Percentiles rank a stretch among this genome's conserved stretches.
These are phyloP conservation scores for Ahaetulla prasina DNA, from an alignment of 2,113 vertebrate genomes.

Conservation along the genomic window DNA sequence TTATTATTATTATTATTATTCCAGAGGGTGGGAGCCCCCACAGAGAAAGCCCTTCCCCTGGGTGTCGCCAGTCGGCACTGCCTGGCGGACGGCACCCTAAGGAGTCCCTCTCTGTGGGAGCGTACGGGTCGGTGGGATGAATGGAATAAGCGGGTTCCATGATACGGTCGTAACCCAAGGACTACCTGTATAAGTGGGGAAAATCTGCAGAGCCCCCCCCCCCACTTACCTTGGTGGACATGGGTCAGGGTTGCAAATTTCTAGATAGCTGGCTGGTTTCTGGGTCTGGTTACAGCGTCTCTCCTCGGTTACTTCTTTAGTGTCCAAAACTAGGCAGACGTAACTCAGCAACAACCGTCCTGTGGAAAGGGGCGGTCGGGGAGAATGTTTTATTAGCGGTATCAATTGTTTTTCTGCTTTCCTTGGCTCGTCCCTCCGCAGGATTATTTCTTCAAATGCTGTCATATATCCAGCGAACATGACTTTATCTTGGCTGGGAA, in stretches of 20 bases:
- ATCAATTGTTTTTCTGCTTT: neutral
- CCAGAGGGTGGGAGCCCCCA: no score
- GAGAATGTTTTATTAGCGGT: no score
- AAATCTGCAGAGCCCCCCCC: neutral
- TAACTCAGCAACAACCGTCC: constrained; percentile 66
- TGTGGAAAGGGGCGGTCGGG: constrained; percentile 14
- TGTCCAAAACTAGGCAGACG: constrained; percentile 78
- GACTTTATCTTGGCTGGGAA: neutral
- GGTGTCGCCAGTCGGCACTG: no score
- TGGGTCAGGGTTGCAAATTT: constrained; percentile 69
- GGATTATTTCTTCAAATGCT: neutral
- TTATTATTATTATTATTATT: no score
- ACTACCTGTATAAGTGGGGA: neutral
- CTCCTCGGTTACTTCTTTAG: constrained; percentile 68
- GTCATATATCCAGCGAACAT: neutral
- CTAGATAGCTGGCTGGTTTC: constrained; percentile 71
- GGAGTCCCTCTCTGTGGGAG: no score
- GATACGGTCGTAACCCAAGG: no score
- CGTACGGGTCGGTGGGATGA: no score
- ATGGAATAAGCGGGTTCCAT: neutral
- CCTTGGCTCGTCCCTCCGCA: neutral
- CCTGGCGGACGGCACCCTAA: no score
- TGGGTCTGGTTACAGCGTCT: constrained; percentile 72
- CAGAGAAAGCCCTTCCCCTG: no score
- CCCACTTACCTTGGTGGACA: constrained; percentile 83